Conservation (phyloP, 2,113 vertebrate species). For the Onychostruthus taczanowskii region DNA sequence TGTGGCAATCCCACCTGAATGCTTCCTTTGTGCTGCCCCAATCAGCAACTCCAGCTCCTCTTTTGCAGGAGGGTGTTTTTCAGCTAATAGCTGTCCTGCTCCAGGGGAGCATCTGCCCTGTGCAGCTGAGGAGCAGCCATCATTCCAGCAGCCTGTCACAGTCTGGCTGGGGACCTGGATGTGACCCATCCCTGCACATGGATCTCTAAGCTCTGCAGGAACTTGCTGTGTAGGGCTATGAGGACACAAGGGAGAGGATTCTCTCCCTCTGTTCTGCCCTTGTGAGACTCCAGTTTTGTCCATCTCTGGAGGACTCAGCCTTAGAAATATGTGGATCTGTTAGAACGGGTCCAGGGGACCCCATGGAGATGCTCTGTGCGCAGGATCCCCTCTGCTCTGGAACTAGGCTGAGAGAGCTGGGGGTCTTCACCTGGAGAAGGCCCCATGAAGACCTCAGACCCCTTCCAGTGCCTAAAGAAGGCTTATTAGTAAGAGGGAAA, state of each 20-base stretch:
- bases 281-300: neutral
- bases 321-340: neutral
- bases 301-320: neutral
- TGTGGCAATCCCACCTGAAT: neutral
- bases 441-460: neutral
- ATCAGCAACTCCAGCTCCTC: neutral
- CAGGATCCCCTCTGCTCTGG: neutral
- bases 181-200: neutral
- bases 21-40: neutral
- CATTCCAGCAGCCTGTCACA: neutral
- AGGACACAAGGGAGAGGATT: neutral
- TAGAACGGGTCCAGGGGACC: neutral
- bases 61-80: neutral
- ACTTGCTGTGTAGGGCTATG: neutral
- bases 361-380: neutral
- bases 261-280: neutral
- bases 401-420: neutral
- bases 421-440: neutral
- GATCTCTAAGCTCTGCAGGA: neutral
- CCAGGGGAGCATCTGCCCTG: neutral
- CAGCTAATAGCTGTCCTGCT: neutral
- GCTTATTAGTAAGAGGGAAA: neutral
- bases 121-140: neutral
- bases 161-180: neutral
- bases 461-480: neutral